Base-by-base conservation (phyloP, 2,113 vertebrate genomes). In the Anoplopoma fimbria region DNA sequence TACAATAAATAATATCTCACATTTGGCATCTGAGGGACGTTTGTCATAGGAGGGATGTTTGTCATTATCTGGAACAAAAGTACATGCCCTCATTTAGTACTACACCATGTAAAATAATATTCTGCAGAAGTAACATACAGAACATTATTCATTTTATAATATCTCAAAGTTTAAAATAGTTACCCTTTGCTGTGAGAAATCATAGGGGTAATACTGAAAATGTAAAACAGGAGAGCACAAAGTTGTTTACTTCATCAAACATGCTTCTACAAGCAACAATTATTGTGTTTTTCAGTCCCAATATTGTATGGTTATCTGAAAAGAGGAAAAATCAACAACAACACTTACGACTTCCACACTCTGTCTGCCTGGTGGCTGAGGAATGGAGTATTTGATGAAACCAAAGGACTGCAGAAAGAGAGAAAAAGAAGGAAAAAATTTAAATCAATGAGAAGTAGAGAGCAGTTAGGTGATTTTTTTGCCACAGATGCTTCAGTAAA, bases 321-420 rank as follows among this genome's bases (percentile, higher is more conserved):
- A 82, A 36, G 13, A 15, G 4, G 25, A 25, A 27, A 34, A 12
- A 38, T 36, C 27, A 34, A 12, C n/a, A 49, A n/a, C 9, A 60
- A 68, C 23, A 94, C 94, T 89, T 88, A 95, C 95, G 12, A 96
- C 82, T 93, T 95, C 95, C 34, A 95, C 87, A 55, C 95, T 95
- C 79, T 95, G 93, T 86, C 93, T 92, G 73, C 95, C 95, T 1
- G 95, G 93, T 58, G 92, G 91, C 87, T 95, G 95, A 71, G 95
- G 95, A 36, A 95, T 85, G 55, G 94, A 95, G 79, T 93, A 94
- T 71, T 95, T 96, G 60, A 96, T 91, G 69, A 94, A 93, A 5
- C 86, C 95, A 72, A 91, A 86, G 3, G 84, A 27, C 92, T 95
- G 82, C 19, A 79, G 36, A 38, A 57, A 49, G 27, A 73, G 13